These are phyloP conservation scores for Eledona agricola DNA, from an alignment of 2,888 invertebrate genomes.

Conservation along the genomic window DNA sequence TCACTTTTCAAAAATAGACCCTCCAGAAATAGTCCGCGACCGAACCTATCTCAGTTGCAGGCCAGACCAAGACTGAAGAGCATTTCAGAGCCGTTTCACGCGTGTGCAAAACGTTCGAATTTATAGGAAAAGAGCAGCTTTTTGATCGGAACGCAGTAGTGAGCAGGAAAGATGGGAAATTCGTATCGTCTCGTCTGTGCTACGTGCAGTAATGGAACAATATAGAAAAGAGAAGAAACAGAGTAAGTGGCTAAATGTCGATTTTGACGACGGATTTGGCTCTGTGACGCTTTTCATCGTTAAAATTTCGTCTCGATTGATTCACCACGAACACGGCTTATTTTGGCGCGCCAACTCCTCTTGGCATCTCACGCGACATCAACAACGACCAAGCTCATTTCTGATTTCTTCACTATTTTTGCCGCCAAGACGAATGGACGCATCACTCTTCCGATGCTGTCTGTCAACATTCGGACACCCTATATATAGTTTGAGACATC, in stretches of 20 bases:
- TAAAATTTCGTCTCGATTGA: constrained; percentile 7
- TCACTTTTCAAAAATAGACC: constrained; percentile 56
- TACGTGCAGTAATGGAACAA: constrained; percentile 35
- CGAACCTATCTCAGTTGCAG: constrained; percentile 50
- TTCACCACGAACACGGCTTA: constrained; percentile 13
- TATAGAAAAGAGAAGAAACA: constrained; percentile 36
- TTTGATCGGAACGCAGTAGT: constrained; percentile 26
- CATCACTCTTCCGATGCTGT: too few species aligned
- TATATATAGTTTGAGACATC: too few species aligned
- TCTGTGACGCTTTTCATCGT: constrained; percentile 4
- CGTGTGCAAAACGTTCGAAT: constrained; percentile 50
- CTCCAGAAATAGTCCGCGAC: constrained; percentile 50
- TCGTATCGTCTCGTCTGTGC: constrained; percentile 19
- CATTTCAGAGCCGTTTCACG: constrained; percentile 53
- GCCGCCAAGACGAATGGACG: constrained; percentile 5
- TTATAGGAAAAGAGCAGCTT: constrained; percentile 35
- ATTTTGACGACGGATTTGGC: constrained; percentile 6
- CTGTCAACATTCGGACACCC: too few species aligned
- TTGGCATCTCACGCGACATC: constrained; percentile 25
- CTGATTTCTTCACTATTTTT: constrained; percentile 24
- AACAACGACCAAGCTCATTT: constrained; percentile 19
- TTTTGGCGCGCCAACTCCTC: constrained; percentile 27
- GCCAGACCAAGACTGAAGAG: constrained; percentile 52
- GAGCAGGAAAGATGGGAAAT: constrained; percentile 31
- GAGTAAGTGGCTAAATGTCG: constrained; percentile 37